Percentiles rank a stretch among this genome's conserved stretches.
These are phyloP conservation scores for Isoperla grammatica DNA, from an alignment of 2,888 invertebrate species.

Conservation along the genomic window DNA sequence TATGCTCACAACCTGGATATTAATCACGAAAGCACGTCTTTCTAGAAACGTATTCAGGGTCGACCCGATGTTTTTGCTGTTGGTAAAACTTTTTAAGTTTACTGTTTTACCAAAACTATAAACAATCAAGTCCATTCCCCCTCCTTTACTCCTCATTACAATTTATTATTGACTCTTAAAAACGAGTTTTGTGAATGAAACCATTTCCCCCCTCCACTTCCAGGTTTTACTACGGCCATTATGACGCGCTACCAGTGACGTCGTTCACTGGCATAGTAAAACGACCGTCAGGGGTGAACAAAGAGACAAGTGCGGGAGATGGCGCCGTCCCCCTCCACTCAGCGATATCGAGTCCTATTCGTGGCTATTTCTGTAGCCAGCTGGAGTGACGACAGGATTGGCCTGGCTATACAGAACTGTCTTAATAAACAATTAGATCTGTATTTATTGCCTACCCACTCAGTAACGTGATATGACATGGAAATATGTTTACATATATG, in stretches of 20 bases:
- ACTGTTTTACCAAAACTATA: conserved; percentile 19
- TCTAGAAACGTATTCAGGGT: neutral
- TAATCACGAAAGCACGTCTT: too few species aligned
- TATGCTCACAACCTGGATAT: too few species aligned
- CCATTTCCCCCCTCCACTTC: conserved; percentile 22
- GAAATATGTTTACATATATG: too few species aligned
- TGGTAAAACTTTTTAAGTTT: conserved; percentile 19
- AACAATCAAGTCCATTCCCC: conserved; percentile 19
- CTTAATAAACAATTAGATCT: too few species aligned
- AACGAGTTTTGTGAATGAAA: conserved; percentile 30
- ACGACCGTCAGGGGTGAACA: conserved; percentile 8
- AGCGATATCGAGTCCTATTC: too few species aligned
- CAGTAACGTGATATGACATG: too few species aligned
- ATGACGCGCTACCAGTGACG: conserved; percentile 19
- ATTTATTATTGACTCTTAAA: conserved; percentile 29
- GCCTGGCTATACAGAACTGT: too few species aligned
- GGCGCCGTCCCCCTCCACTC: too few species aligned
- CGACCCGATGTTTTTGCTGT: conserved; percentile 5
- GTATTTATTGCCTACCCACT: too few species aligned
- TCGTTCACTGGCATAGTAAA: conserved; percentile 16
- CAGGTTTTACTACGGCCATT: conserved; percentile 21
- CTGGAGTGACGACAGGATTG: too few species aligned
- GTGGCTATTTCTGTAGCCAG: too few species aligned
- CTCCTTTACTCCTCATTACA: conserved; percentile 23
- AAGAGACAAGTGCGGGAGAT: neutral